Percentiles rank a stretch among this genome's conserved stretches.
Evolutionary conservation across 2,888 invertebrate genomes (phyloP).

Genomic region (Neoitamus cyanurus): DNA sequence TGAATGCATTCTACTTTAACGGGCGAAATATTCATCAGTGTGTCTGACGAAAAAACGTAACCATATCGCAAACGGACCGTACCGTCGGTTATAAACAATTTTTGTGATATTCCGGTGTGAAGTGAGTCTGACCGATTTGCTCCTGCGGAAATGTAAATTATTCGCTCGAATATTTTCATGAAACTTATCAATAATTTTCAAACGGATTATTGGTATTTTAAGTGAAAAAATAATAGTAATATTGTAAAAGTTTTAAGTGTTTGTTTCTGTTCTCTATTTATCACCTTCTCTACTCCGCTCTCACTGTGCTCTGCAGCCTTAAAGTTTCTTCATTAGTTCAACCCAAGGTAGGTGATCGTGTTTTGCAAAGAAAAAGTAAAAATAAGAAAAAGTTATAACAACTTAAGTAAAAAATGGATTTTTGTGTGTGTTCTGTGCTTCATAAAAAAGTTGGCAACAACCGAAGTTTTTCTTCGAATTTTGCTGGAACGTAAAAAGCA

Average conservation of each 20-base stretch:
- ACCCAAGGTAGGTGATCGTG: constrained; percentile 37
- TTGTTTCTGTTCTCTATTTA: constrained; percentile 6
- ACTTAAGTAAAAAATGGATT: background rate
- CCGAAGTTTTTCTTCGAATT: background rate
- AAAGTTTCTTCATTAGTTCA: background rate
- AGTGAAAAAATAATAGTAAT: background rate
- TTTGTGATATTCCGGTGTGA: constrained; percentile 6
- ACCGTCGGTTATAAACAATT: background rate
- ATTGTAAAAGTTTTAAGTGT: background rate
- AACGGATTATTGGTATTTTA: constrained; percentile 29
- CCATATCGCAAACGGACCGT: background rate
- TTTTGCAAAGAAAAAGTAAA: background rate
- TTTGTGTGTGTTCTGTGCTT: background rate
- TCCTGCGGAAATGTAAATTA: constrained; percentile 63
- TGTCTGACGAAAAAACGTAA: constrained; percentile 41
- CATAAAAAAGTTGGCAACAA: background rate
- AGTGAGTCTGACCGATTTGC: background rate
- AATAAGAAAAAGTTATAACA: background rate
- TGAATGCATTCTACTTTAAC: constrained; percentile 44
- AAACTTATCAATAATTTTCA: constrained; percentile 36
- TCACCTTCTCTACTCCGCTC: background rate
- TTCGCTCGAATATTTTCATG: constrained; percentile 57
- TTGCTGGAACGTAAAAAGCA: background rate
- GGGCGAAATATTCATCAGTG: constrained; percentile 32
- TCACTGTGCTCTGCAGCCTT: constrained; percentile 4